These are phyloP conservation scores for Squalus acanthias DNA, from an alignment of 2,797 vertebrate species.

Conservation along the genomic window DNA sequence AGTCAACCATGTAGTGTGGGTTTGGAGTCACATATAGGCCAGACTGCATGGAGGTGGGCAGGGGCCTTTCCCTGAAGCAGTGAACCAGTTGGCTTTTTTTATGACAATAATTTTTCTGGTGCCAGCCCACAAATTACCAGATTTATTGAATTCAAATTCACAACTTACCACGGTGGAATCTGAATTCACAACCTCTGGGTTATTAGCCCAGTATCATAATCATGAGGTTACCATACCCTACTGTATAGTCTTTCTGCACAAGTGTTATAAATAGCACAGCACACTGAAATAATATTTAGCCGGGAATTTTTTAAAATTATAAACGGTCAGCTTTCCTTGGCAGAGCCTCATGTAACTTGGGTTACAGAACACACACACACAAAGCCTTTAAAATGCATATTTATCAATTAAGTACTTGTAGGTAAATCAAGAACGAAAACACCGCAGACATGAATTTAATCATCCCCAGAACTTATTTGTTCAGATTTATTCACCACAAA, in stretches of 20 bases:
- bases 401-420: not conserved
- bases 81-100: not conserved
- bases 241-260: not conserved
- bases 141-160: not conserved
- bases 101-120: not conserved
- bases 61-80: not conserved
- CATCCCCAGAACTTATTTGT: not conserved
- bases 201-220: not conserved
- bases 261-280: not conserved
- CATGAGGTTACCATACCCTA: not conserved
- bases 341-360: not conserved
- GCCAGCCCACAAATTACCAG: not conserved
- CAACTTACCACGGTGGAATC: not conserved
- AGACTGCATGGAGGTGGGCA: not conserved
- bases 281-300: not conserved
- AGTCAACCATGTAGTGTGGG: not conserved
- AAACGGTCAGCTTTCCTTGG: not conserved
- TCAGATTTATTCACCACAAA: not conserved
- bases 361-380: not conserved
- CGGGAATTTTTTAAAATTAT: not conserved
- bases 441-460: not conserved
- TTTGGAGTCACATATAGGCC: not conserved
- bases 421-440: not conserved
- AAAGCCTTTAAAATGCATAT: not conserved
- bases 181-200: not conserved